Percentiles rank a stretch among this genome's conserved stretches.
Evolutionary conservation across 2,113 vertebrate genomes (phyloP).

Genomic region (Tapirus terrestris): DNA sequence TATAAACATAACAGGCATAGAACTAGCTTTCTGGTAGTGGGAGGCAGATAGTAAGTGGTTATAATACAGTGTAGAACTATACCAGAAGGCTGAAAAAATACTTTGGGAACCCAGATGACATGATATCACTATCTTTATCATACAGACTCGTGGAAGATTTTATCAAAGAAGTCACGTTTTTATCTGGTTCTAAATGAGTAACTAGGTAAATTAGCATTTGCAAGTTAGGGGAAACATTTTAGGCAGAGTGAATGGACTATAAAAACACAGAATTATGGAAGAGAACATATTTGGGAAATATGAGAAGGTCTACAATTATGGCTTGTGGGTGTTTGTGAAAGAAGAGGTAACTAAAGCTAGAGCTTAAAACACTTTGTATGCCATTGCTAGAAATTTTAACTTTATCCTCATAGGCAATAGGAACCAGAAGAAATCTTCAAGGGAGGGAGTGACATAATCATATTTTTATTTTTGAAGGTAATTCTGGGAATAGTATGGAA

Average conservation of each 20-base stretch:
- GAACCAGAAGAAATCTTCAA: neutral
- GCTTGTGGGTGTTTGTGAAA: neutral
- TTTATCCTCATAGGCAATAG: neutral
- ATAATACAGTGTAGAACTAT: neutral
- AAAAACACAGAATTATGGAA: neutral
- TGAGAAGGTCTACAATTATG: neutral
- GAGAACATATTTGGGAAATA: neutral
- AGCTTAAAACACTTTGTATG: neutral
- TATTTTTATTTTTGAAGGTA: neutral
- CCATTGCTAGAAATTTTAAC: neutral
- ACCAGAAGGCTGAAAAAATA: neutral
- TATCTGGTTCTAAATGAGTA: neutral
- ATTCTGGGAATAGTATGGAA: neutral
- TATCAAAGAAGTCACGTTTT: neutral
- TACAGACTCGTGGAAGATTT: neutral
- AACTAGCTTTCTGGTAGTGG: neutral
- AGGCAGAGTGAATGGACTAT: neutral
- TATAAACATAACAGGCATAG: neutral
- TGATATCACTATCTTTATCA: neutral
- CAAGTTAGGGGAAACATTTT: neutral
- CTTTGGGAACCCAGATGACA: neutral
- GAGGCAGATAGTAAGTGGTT: neutral
- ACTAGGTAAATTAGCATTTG: neutral
- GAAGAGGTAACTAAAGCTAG: neutral
- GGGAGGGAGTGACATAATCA: neutral